Conservation (phyloP, 2,888 invertebrate species). For the Idaea dimidiata region DNA sequence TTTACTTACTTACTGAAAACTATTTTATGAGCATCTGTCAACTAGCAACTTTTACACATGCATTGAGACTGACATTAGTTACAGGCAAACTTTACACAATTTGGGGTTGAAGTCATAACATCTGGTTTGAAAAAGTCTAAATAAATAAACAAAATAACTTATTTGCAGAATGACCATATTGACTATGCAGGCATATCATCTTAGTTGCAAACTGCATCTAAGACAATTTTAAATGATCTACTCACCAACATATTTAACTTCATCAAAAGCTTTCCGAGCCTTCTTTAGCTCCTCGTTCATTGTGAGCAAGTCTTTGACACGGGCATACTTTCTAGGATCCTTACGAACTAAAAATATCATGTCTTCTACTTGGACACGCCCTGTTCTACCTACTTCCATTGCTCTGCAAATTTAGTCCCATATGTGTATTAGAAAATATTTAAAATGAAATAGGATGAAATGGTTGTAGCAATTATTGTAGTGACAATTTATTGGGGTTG, state of each 20-base stretch:
- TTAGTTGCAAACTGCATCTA: not conserved
- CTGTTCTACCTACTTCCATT: slow-evolving; percentile 98
- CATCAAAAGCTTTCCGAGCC: slow-evolving; percentile 99
- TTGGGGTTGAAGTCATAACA: no score
- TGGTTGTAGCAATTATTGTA: no score
- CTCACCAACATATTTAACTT: slow-evolving; percentile 96
- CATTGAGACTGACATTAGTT: no score
- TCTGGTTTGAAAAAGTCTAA: no score
- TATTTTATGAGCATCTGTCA: no score
- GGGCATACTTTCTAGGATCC: slow-evolving; percentile 97
- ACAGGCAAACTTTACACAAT: no score
- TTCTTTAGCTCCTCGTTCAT: slow-evolving; percentile 99
- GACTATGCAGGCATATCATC: not conserved
- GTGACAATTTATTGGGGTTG: no score
- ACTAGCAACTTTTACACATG: no score
- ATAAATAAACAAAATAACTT: no score
- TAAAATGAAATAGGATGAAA: not conserved
- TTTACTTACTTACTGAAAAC: no score
- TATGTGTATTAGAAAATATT: not conserved
- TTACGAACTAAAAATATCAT: slow-evolving; percentile 97
- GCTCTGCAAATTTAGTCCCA: slow-evolving; percentile 80
- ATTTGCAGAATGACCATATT: no score
- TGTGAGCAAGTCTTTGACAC: slow-evolving; percentile 96
- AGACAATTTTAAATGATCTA: slow-evolving; percentile 20
- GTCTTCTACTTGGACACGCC: slow-evolving; percentile 98